Evolutionary conservation across 2,797 vertebrate genomes (phyloP).

Genomic region (Microctenopoma steveboyesi): DNA sequence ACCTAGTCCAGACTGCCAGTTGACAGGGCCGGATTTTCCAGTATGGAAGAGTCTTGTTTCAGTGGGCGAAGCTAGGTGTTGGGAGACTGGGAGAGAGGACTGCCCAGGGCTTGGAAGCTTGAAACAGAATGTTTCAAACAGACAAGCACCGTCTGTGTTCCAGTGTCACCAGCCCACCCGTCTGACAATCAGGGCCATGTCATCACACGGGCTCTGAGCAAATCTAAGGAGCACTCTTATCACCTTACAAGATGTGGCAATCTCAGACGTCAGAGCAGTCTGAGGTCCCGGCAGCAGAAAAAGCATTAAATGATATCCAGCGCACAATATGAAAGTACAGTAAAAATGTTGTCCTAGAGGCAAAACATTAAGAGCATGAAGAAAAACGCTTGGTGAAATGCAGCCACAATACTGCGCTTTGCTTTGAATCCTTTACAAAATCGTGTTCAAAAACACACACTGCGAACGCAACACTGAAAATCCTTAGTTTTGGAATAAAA

Average conservation of each 20-base stretch:
- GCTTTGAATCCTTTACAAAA: conserved; percentile 57
- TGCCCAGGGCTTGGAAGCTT: conserved; percentile 82
- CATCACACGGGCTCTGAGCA: conserved; percentile 76
- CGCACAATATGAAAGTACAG: conserved; percentile 33
- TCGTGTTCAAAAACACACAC: conserved; percentile 40
- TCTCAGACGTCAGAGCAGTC: conserved; percentile 76
- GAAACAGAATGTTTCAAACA: conserved; percentile 84
- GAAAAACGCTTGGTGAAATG: conserved; percentile 47
- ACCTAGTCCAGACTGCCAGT: conserved; percentile 82
- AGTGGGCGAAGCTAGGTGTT: conserved; percentile 82
- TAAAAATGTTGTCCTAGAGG: conserved; percentile 39
- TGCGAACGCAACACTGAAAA: conserved; percentile 45
- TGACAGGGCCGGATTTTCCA: conserved; percentile 83
- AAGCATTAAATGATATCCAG: conserved; percentile 38
- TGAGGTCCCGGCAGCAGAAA: conserved; percentile 57
- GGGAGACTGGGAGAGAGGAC: conserved; percentile 81
- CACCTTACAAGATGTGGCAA: conserved; percentile 74
- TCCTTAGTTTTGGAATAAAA: conserved; percentile 74
- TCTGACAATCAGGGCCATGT: conserved; percentile 85
- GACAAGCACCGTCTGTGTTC: conserved; percentile 87
- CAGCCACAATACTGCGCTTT: conserved; percentile 50
- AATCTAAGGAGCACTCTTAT: conserved; percentile 80
- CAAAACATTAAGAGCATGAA: conserved; percentile 49
- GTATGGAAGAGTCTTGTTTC: conserved; percentile 82
- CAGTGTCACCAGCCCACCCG: conserved; percentile 87